Percentiles rank a stretch among this genome's conserved stretches.
phyloP scores from a whole-genome alignment of 2,797 vertebrate species.

The Eulemur rubriventer region DNA sequence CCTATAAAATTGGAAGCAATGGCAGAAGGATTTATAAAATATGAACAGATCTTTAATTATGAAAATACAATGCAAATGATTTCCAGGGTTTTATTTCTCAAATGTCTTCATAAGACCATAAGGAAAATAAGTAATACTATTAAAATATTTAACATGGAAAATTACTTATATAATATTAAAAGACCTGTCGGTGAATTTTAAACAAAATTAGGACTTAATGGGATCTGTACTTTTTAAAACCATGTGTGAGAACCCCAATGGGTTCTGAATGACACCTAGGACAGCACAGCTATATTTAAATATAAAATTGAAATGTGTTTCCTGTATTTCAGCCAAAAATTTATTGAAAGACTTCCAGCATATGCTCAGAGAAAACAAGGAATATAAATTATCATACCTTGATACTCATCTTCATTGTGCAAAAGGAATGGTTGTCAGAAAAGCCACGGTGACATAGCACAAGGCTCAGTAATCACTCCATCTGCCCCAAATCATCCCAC shows the following conservation, averaged over 20 bases:
- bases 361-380: background rate
- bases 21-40: background rate
- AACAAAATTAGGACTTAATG: conserved; percentile 39
- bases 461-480: background rate
- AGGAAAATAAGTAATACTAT: conserved; percentile 12
- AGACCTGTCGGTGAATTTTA: conserved; percentile 9
- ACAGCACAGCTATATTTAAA: background rate
- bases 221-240: background rate
- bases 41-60: background rate
- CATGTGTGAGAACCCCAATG: background rate
- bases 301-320: background rate
- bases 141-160: conserved; percentile 38
- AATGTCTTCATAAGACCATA: background rate
- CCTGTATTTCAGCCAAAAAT: background rate
- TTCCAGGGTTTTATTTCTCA: background rate
- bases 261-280: background rate
- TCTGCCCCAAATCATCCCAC: background rate
- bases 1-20: background rate
- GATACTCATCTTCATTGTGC: background rate
- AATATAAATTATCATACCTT: background rate
- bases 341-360: background rate
- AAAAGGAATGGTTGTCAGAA: background rate
- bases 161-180: background rate
- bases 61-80: background rate
- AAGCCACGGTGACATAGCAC: background rate